A percentile compares a stretch with the other conserved stretches of the same genome.
Conservation (phyloP, 2,888 invertebrate genomes). For the Tipula lateralis region DNA sequence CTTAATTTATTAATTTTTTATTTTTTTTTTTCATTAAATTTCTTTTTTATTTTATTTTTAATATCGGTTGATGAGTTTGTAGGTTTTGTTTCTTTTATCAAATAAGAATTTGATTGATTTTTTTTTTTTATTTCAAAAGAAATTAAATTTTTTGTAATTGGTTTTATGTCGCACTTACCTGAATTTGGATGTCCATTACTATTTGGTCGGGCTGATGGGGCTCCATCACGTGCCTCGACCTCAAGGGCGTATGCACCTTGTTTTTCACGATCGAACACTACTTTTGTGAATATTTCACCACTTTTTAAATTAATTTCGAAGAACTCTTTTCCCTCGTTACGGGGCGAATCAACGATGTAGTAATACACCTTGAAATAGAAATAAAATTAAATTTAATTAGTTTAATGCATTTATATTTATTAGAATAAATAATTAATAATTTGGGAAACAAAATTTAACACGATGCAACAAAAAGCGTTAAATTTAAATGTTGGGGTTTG, state of each 20-base stretch:
- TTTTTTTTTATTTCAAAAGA: neutral
- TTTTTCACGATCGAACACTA: conserved; percentile 96
- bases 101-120: neutral
- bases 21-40: neutral
- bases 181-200: conserved; percentile 92
- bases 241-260: conserved; percentile 96
- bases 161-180: conserved; percentile 58
- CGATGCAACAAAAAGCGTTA: neutral
- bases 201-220: conserved; percentile 92
- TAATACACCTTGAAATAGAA: conserved; percentile 74
- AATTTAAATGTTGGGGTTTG: neutral
- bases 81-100: neutral
- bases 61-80: neutral
- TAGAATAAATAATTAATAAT: neutral
- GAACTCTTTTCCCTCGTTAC: conserved; percentile 90
- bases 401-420: neutral
- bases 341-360: conserved; percentile 84
- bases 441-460: neutral
- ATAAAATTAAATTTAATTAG: neutral
- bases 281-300: conserved; percentile 91
- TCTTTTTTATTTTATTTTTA: neutral
- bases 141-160: neutral
- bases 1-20: neutral
- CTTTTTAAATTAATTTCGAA: conserved; percentile 95
- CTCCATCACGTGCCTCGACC: conserved; percentile 94